Conservation (phyloP, 2,888 invertebrate species). For the Drosophila maculinotata region DNA sequence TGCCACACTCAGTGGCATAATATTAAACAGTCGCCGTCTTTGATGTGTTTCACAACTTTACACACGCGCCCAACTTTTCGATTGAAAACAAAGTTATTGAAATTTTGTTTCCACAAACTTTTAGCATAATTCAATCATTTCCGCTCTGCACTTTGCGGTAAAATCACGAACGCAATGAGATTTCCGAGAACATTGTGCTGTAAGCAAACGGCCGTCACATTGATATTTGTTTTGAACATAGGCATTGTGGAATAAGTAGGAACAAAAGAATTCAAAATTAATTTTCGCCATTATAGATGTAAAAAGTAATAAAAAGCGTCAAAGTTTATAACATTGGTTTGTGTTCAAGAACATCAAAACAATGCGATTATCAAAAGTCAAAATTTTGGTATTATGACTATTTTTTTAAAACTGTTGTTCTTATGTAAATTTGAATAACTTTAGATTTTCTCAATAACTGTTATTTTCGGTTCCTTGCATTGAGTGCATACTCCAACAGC, state of each 20-base stretch:
- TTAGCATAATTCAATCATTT: slow-evolving; percentile 63
- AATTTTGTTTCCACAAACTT: slow-evolving; percentile 56
- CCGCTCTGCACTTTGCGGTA: slow-evolving; percentile 38
- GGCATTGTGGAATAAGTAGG: background rate
- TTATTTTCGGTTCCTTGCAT: too few species aligned
- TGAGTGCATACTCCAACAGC: too few species aligned
- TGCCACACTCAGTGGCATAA: slow-evolving; percentile 32
- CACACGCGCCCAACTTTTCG: slow-evolving; percentile 34
- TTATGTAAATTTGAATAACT: too few species aligned
- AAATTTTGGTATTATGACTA: too few species aligned
- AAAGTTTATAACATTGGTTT: too few species aligned
- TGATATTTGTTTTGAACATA: slow-evolving; percentile 7
- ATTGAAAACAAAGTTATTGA: slow-evolving; percentile 62
- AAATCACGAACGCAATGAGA: slow-evolving; percentile 30
- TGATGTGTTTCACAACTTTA: slow-evolving; percentile 48
- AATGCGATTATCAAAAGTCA: too few species aligned
- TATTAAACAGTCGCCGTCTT: slow-evolving; percentile 41
- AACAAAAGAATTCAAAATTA: background rate
- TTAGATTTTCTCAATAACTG: too few species aligned
- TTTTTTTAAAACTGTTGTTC: too few species aligned
- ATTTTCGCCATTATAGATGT: background rate
- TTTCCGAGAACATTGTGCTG: slow-evolving; percentile 40
- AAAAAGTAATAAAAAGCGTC: background rate
- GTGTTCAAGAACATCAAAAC: too few species aligned
- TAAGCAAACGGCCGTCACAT: slow-evolving; percentile 8